Evolutionary conservation across 2,113 vertebrate species (phyloP), one percentile per base, ranked within the genome.

Genomic region (Centropristis striata): DNA sequence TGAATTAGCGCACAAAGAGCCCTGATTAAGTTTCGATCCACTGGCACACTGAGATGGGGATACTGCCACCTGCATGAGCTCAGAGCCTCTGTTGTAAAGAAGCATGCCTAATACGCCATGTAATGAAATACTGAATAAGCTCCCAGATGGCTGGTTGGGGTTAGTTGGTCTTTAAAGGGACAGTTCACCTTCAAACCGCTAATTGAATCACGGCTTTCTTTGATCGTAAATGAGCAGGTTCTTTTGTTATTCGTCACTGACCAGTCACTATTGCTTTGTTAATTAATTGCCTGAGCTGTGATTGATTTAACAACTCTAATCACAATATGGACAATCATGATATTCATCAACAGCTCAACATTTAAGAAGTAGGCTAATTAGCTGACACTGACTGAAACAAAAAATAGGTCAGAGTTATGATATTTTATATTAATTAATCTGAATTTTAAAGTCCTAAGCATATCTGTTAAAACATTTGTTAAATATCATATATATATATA

Each of bases 1-100:
- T 75, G 76, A 90, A 93, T 90, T 71, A 86, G 64, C 16, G 60
- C 69, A 80, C 81, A 80, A 88, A 86, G 79, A 71, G 28, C 67
- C 61, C 81, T 92, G 92, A 93, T 93, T 93, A 90, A 79, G 85
- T 92, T 93, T 94, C 80, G 78, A 93, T 93, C 91, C 71, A 66
- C 54, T 10, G 47, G 39, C 60, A 58, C 67, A 28, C 44, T 65
- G 68, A 80, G 61, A 65, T 41, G 23, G 27, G 14, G 78, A 57
- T 28, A 10, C 65, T 2, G 32, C 69, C 63, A 78, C 78, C 57
- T 78, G 76, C 74, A 67, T 20, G 64, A 18, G 61, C 78, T 28
- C 46, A 5, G 65, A 61, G 70, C 59, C 27, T 14, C 81, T 71
- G 90, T 60, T 89, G 55, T 64, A 49, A 64, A 80, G 59, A 73